Evolutionary conservation across 37 sponge, comb jelly and placozoan species (phyloP), one percentile per base, ranked within the genome.

Genomic region (Amphimedon queenslandica): DNA sequence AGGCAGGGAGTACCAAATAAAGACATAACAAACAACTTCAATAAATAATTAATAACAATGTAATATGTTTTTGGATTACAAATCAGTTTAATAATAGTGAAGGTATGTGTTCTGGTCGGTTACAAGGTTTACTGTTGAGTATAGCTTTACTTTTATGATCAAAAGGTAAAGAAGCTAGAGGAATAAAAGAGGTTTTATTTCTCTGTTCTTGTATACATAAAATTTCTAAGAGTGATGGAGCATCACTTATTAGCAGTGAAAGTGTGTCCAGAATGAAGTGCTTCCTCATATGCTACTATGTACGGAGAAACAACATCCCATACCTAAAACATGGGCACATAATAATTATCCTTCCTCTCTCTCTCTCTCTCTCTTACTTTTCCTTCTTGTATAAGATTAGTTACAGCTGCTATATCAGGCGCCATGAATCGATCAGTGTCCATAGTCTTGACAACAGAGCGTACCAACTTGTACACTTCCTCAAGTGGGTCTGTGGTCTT

Each of bases 401-500:
- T 76, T 2, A 67, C 75, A 41, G 82, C 80, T 21, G 79, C 67
- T 27, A 96, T 92, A 63, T 96, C 93, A n/a, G 93, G 90, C 20
- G 87, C 69, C 64, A 96, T 64, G 66, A 63, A 89, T 57, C 90
- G 66, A 74, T 96, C 96, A 21, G 68, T 79, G 29, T 69, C 57
- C 69, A 24, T 82, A 68, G 40, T 85, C 88, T 40, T 82, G 32
- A 79, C 92, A 18, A 84, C 89, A 42, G 66, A 55, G 30, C 96
- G 65, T 10, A 96, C 90, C 0, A 92, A 70, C 18, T 57, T 47
- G 67, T 92, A 78, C 35, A 98, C 92, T 37, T 77, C 84, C 80
- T 98, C 93, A 43, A 98, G 78, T 56, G 99, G 99, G 8, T 75
- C 71, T 39, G 95, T 98, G 69, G 90, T 98, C 87, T 57, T 92